Base-by-base conservation (phyloP, 2,113 vertebrate genomes). In the Uropsilus gracilis region DNA sequence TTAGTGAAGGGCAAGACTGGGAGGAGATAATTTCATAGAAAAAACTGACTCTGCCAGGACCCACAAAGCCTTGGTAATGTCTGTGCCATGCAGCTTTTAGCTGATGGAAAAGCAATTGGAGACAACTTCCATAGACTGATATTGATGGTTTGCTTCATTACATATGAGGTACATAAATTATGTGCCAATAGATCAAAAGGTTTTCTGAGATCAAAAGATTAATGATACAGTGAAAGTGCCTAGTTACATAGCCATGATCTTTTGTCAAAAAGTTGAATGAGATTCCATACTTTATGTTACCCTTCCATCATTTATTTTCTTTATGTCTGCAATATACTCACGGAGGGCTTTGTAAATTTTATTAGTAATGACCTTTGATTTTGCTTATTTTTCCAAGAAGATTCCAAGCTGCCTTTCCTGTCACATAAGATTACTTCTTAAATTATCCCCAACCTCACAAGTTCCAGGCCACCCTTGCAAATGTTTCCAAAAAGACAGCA, bases 371-470 rank as follows among this genome's bases (percentile, higher is more conserved):
- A 8, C 46, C 68, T 93, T 91, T 48, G 11, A 83, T 64, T 94
- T 84, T 97, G 44, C 81, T 95, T 92, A n/a, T 75, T 97, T 88
- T 78, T 91, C 11, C 55, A 86, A 42, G n/a, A 82, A 86, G 24
- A 85, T 89, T 91, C 44, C 24, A 68, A 92, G 80, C 42, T 87
- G 57, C 22, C 44, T 76, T 88, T 59, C 39, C 39, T 93, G 61
- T 14, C 72, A 71, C 26, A 1, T 61, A 92, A 88, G 50, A 66
- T 73, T 59, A 46, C 59, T 68, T 90, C 55, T 72, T 89, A 73
- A 85, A 46, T 73, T 59, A 48, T 88, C 14, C 89, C 72, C 85
- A 57, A 92, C 59, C 69, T 93, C 80, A 6, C 16, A 72, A 24
- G 28, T 75, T 80, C 55, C 42, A 89, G 57, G 48, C 16, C 44